Conservation (phyloP, 2,888 invertebrate species). For the Campoletis raptor region DNA sequence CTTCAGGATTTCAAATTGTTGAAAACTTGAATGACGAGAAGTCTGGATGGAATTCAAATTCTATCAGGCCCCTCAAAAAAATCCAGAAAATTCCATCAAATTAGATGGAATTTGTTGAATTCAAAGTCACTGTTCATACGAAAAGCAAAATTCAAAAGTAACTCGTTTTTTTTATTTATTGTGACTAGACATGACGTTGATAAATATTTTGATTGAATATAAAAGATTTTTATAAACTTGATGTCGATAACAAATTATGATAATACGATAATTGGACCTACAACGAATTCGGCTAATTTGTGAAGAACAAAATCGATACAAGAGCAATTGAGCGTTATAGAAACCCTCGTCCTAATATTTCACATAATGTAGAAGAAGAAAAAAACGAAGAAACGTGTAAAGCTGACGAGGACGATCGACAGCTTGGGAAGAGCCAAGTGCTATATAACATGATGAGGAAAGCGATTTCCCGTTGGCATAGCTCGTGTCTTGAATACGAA, state of each 20-base stretch:
- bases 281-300: not conserved
- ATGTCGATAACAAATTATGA: not conserved
- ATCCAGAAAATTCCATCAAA: too few relatives aligned
- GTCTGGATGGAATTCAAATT: too few relatives aligned
- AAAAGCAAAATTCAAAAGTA: too few relatives aligned
- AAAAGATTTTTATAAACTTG: not conserved
- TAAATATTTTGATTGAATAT: not conserved
- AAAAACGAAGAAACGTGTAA: slow-evolving; percentile 23
- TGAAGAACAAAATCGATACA: not conserved
- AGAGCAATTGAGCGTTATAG: slow-evolving; percentile 2
- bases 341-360: slow-evolving; percentile 36
- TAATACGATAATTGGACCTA: not conserved
- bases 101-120: too few relatives aligned
- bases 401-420: slow-evolving; percentile 36
- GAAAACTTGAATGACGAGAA: not conserved
- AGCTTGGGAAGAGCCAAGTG: slow-evolving; percentile 12
- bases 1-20: not conserved
- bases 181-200: too few relatives aligned
- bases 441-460: slow-evolving; percentile 52
- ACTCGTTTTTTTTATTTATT: too few relatives aligned
- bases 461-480: slow-evolving; percentile 69
- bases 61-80: too few relatives aligned
- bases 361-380: slow-evolving; percentile 13
- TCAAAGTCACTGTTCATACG: too few relatives aligned
- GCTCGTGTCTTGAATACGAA: slow-evolving; percentile 76